These are phyloP conservation scores for Tarsius wallacei DNA, from an alignment of 2,797 vertebrate genomes.

Conservation along the genomic window DNA sequence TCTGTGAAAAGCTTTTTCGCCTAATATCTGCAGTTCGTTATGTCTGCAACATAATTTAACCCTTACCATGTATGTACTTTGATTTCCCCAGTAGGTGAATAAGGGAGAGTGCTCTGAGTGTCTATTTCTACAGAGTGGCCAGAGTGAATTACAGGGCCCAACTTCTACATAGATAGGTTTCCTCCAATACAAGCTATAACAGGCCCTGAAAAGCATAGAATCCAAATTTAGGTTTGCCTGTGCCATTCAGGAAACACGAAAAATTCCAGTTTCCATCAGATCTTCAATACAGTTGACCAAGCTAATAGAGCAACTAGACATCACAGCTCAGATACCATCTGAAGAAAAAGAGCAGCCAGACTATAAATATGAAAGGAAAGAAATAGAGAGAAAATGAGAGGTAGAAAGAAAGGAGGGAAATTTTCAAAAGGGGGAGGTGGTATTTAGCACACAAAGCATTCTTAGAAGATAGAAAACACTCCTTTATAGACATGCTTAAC, in stretches of 20 bases:
- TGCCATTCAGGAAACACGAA: neutral
- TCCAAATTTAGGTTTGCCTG: neutral
- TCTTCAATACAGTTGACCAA: neutral
- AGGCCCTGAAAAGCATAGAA: neutral
- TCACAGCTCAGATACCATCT: neutral
- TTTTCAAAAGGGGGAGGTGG: neutral
- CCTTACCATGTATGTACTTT: conserved; percentile 20
- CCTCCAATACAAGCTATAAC: neutral
- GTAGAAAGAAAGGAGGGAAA: neutral
- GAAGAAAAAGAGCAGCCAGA: neutral
- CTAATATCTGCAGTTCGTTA: too few relatives aligned
- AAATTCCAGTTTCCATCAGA: neutral
- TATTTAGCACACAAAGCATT: neutral
- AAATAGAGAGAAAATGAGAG: neutral
- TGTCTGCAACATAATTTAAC: conserved; percentile 70
- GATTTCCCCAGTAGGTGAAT: neutral
- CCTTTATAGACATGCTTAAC: neutral
- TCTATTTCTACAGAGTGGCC: neutral
- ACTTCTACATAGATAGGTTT: rapidly evolving
- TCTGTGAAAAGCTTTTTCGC: conserved; percentile 72
- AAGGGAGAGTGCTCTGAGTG: rapidly evolving
- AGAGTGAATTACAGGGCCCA: neutral
- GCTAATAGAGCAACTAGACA: neutral
- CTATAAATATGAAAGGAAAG: neutral
- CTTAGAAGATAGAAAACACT: neutral